phyloP scores from a whole-genome alignment of 1,140 invertebrate species.

The Drosophila malerkotliana region DNA sequence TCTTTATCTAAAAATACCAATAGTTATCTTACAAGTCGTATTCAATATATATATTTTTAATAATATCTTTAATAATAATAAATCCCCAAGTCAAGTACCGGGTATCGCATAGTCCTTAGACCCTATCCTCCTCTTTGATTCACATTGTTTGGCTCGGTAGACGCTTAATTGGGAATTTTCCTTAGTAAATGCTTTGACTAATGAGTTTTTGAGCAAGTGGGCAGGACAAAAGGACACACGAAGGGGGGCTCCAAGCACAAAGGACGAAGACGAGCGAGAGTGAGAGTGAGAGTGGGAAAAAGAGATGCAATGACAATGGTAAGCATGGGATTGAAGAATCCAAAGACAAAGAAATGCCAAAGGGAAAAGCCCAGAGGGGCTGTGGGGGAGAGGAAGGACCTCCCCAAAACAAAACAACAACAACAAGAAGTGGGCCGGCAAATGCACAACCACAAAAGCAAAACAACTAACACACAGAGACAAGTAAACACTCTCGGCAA shows the following conservation, averaged over 20 bases:
- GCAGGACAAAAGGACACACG: constrained; percentile 34
- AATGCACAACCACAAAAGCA: constrained; percentile 38
- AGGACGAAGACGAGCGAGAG: too few species aligned
- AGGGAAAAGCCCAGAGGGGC: constrained; percentile 10
- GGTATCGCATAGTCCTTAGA: neutral
- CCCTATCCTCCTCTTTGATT: neutral
- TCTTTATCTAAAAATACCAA: too few species aligned
- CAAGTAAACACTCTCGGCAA: constrained; percentile 11
- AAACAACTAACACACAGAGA: neutral
- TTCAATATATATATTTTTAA: too few species aligned
- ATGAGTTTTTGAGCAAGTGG: constrained; percentile 59
- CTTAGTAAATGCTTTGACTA: constrained; percentile 54
- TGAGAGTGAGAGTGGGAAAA: too few species aligned
- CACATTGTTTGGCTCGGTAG: constrained; percentile 27
- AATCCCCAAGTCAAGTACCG: neutral
- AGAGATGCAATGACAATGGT: constrained; percentile 19
- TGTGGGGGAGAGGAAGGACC: too few species aligned
- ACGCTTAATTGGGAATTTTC: constrained; percentile 55
- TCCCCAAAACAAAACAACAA: neutral
- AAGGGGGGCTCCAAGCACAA: neutral
- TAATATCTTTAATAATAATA: too few species aligned
- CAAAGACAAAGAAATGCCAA: neutral
- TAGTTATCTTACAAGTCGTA: too few species aligned
- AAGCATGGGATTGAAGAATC: constrained; percentile 13
- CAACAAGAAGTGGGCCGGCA: constrained; percentile 16